phyloP scores from a whole-genome alignment of 2,113 vertebrate genomes.

The Dicerorhinus sumatrensis region DNA sequence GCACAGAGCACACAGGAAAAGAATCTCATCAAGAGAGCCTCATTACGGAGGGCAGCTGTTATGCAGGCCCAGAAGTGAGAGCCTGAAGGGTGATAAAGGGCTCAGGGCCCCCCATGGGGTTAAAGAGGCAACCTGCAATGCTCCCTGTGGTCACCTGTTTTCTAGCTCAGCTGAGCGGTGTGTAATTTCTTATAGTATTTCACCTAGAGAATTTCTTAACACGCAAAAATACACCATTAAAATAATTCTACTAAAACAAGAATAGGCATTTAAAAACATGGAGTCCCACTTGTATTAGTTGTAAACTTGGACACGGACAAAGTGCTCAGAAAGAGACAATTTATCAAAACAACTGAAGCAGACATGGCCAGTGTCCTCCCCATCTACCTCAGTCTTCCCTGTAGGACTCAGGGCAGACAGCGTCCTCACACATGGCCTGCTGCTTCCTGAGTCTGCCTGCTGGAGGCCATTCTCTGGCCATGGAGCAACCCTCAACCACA shows the following conservation, averaged over 20 bases:
- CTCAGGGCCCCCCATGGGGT: fast-evolving
- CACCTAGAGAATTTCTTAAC: neutral
- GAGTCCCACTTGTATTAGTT: neutral
- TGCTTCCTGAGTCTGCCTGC: neutral
- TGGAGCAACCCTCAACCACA: neutral
- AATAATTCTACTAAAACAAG: neutral
- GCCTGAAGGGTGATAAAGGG: neutral
- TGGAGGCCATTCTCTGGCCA: neutral
- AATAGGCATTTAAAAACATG: neutral
- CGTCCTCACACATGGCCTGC: fast-evolving
- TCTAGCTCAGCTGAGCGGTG: neutral
- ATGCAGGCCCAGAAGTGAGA: neutral
- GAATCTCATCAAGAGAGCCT: neutral
- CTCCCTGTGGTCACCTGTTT: neutral
- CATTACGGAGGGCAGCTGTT: no score
- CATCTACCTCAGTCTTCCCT: neutral
- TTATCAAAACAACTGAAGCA: neutral
- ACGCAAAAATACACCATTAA: neutral
- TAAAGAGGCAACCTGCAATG: neutral
- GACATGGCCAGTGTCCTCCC: neutral
- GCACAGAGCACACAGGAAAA: no score
- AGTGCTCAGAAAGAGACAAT: neutral
- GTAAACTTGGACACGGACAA: neutral
- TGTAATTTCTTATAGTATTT: neutral
- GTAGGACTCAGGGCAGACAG: neutral